These are phyloP conservation scores for Rhagoletis zephyria DNA, from an alignment of 1,140 invertebrate species.

Conservation along the genomic window DNA sequence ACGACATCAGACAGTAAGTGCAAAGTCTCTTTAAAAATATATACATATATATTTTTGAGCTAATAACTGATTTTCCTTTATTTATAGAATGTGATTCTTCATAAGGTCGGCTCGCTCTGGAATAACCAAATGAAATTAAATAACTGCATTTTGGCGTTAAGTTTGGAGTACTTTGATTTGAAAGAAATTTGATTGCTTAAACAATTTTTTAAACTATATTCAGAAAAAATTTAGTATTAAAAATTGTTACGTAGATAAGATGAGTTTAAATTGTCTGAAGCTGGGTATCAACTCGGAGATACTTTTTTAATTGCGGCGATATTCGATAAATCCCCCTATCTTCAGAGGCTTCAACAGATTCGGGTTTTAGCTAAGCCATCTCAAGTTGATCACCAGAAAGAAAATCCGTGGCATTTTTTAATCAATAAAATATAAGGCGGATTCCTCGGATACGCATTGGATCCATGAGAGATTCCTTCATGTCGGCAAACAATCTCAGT, in stretches of 20 bases:
- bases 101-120: slow-evolving; percentile 40
- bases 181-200: neutral
- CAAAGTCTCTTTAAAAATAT: neutral
- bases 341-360: no score
- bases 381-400: no score
- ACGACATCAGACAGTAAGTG: slow-evolving; percentile 74
- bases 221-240: slow-evolving; percentile 50
- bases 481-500: no score
- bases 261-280: no score
- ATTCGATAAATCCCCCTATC: no score
- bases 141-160: neutral
- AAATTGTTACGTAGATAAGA: slow-evolving; percentile 4
- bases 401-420: no score
- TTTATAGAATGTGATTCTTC: slow-evolving; percentile 66
- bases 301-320: no score
- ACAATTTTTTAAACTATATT: slow-evolving; percentile 35
- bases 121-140: neutral
- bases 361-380: no score
- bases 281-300: no score
- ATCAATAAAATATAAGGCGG: no score
- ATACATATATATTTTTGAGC: neutral
- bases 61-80: neutral
- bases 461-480: no score
- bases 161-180: slow-evolving; percentile 4
- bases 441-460: no score